Percentiles rank a stretch among this genome's conserved stretches.
These are phyloP conservation scores for Orgyia antiqua DNA, from an alignment of 2,888 invertebrate genomes.

Conservation along the genomic window DNA sequence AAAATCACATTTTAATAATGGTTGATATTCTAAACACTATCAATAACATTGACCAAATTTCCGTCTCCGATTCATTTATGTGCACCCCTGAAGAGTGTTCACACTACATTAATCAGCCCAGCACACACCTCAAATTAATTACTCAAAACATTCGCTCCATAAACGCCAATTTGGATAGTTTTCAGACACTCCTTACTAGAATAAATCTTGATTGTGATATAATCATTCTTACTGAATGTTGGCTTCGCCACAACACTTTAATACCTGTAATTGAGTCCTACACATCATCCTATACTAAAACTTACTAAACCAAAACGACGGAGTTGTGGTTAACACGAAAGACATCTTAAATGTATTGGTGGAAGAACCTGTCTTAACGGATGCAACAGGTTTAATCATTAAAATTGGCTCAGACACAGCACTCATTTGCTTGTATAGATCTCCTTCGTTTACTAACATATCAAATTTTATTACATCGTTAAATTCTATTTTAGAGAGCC, in stretches of 20 bases:
- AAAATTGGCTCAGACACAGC: neutral
- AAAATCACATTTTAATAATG: too few species aligned
- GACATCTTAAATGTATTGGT: neutral
- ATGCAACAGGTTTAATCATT: neutral
- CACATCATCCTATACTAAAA: neutral
- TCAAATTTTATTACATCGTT: neutral
- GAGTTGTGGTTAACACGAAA: neutral
- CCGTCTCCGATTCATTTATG: too few species aligned
- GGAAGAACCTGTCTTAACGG: neutral
- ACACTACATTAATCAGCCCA: too few species aligned
- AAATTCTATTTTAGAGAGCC: neutral
- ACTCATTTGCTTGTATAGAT: neutral
- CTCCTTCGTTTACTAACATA: neutral
- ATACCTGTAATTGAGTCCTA: neutral
- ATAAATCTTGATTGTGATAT: neutral
- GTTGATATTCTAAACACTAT: too few species aligned
- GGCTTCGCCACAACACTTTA: neutral
- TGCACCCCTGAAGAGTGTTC: too few species aligned
- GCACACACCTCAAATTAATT: neutral
- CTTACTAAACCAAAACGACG: constrained; percentile 1
- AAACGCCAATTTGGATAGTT: neutral
- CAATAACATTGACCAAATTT: too few species aligned
- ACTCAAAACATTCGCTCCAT: constrained; percentile 2
- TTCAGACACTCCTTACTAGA: neutral
- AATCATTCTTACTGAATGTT: constrained; percentile 1